Base-by-base conservation (phyloP, 1,140 invertebrate genomes). In the Bombus terrestris region DNA sequence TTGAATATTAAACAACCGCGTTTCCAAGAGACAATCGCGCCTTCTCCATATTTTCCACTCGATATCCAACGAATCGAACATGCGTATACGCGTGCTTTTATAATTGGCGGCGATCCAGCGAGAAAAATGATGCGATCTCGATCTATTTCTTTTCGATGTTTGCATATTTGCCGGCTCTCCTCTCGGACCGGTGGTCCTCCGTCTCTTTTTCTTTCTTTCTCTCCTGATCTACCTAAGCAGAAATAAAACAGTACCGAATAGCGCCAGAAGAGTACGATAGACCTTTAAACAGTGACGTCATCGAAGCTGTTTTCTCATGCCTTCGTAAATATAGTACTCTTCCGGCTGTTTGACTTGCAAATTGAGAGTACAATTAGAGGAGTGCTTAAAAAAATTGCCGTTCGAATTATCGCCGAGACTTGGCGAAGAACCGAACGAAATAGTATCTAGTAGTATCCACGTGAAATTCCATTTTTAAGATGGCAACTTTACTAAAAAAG, bases 211-310 rank as follows among this genome's bases (percentile, higher is more conserved):
- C n/a, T 66, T 41, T 22, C 15, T 66, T 32, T 53, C 10, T 71
- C 15, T 74, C 1, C 35, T 22, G 9, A 13, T 72, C 43, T 62
- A n/a, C 53, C 85, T 73, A 85, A 78, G 86, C 86, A 89, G 81
- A 89, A 90, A 89, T 90, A 85, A 89, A 90, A 90, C 89, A n/a
- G 80, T 64, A 74, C 64, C 79, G 83, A 90, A 89, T 90, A 86
- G 78, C 82, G 81, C 69, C 79, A 85, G 82, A 66, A 76, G 83
- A 90, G 62, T 57, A 81, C 79, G 88, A 39, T 71, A 87, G 86
- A 90, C 82, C 78, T 87, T 90, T 90, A 80, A 77, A 81, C 59
- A 39, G 89, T 89, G 88, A 89, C 89, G 83, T 83, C 79, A 85
- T 59, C 75, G 75, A 78, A 64, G 83, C 86, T 89, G 74, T 90